A percentile compares a stretch with the other conserved stretches of the same genome.
phyloP scores from a whole-genome alignment of 2,113 vertebrate species.

The Grammomys surdaster region DNA sequence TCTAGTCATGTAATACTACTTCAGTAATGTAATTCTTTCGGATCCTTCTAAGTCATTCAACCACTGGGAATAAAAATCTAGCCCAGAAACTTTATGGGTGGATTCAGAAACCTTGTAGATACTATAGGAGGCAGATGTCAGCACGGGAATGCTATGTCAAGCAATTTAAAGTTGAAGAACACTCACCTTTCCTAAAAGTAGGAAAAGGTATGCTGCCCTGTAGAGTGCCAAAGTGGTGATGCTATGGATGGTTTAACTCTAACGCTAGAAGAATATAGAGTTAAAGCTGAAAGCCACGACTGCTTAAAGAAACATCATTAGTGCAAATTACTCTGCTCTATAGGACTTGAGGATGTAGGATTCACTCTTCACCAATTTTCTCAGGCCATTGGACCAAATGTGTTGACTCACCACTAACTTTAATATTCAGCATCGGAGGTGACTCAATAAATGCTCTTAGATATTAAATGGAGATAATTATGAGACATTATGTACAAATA shows the following conservation, averaged over 20 bases:
- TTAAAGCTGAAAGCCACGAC: not conserved
- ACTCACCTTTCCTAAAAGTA: constrained; percentile 20
- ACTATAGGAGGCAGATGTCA: constrained; percentile 3
- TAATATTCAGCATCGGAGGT: not conserved
- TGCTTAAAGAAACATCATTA: not conserved
- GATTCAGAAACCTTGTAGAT: not conserved
- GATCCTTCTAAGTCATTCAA: constrained; percentile 34
- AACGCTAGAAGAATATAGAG: not conserved
- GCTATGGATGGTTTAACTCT: not conserved
- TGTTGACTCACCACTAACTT: not conserved
- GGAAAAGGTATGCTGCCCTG: not conserved
- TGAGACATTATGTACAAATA: not conserved
- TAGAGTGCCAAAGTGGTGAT: not conserved
- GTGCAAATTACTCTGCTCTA: not conserved
- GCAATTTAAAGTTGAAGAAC: constrained; percentile 49
- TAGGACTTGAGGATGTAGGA: not conserved
- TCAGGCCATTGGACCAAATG: not conserved
- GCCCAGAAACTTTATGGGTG: not conserved
- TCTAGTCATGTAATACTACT: not conserved
- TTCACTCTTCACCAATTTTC: not conserved
- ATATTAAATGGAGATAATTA: constrained; percentile 42
- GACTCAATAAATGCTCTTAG: not conserved
- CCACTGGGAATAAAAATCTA: constrained; percentile 18
- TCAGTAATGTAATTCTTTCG: constrained; percentile 32
- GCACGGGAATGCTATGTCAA: constrained; percentile 13